Conservation (phyloP, 2,797 vertebrate genomes). For the Neostethus bicornis region DNA sequence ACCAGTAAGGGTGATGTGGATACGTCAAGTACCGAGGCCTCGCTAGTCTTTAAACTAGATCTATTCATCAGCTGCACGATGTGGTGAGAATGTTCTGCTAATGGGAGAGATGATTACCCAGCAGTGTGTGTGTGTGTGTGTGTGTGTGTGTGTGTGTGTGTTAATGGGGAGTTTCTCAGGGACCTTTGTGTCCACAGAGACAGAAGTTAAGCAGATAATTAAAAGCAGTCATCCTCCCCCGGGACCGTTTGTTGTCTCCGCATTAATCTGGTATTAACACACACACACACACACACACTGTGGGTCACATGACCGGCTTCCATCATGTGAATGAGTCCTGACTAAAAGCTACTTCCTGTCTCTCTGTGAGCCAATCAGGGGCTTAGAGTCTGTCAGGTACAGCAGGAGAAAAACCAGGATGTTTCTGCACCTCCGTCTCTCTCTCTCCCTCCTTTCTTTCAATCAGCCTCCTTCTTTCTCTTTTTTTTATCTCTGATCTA, state of each 20-base stretch:
- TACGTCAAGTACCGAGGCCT: too few species aligned
- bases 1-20: too few species aligned
- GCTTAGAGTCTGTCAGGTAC: not conserved
- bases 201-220: constrained; percentile 59
- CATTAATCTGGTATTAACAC: constrained; percentile 40
- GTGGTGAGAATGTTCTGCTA: not conserved
- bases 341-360: not conserved
- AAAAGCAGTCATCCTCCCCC: constrained; percentile 52
- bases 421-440: constrained; percentile 4
- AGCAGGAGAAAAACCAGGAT: not conserved
- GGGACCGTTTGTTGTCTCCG: constrained; percentile 49
- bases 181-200: constrained; percentile 43
- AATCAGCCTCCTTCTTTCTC: not conserved
- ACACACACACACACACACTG: constrained; percentile 20
- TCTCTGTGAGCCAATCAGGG: constrained; percentile 6
- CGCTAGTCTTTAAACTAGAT: too few species aligned
- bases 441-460: constrained; percentile 8
- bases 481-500: constrained; percentile 30
- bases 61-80: not conserved
- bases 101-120: constrained; percentile 8
- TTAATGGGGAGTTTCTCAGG: constrained; percentile 46
- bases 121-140: not conserved
- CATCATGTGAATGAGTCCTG: not conserved
- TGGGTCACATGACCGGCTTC: constrained; percentile 13
- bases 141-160: not conserved